Conservation (phyloP, 2,888 invertebrate genomes). For the Elmis aenea region DNA sequence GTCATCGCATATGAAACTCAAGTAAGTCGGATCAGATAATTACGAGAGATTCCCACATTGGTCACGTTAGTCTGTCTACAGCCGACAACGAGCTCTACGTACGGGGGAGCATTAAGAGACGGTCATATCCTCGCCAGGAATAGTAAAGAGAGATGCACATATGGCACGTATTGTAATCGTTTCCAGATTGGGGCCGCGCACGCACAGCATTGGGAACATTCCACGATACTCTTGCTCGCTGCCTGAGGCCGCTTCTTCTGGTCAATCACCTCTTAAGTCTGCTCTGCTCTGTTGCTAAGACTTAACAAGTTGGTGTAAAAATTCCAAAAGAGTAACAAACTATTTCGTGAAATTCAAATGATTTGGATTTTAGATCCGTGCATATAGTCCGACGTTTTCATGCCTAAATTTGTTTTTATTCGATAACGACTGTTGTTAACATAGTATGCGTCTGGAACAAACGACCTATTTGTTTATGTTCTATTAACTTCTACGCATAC, state of each 20-base stretch:
- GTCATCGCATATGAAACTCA: conserved; percentile 1
- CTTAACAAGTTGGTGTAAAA: conserved; percentile 11
- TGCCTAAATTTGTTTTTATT: too few relatives aligned
- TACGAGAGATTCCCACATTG: conserved; percentile 23
- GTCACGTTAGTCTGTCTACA: conserved; percentile 14
- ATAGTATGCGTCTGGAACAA: too few relatives aligned
- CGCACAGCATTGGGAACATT: conserved; percentile 27
- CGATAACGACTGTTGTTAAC: too few relatives aligned
- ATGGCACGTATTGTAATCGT: conserved; percentile 8
- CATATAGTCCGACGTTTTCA: too few relatives aligned
- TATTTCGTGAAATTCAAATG: too few relatives aligned
- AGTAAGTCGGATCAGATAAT: conserved; percentile 15
- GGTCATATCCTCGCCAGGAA: too few relatives aligned
- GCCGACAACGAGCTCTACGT: conserved; percentile 7
- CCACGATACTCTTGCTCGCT: conserved; percentile 21
- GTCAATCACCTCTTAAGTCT: conserved; percentile 30
- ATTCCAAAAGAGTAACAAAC: too few relatives aligned
- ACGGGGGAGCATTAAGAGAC: too few relatives aligned
- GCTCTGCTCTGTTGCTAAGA: conserved; percentile 19
- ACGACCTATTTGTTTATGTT: too few relatives aligned
- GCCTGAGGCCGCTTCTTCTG: conserved; percentile 25
- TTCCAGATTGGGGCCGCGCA: conserved; percentile 11
- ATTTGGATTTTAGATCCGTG: too few relatives aligned
- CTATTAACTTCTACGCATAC: too few relatives aligned
- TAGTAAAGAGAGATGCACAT: conserved; percentile 9